phyloP scores from a whole-genome alignment of 2,797 vertebrate genomes.

The Carduelis carduelis region DNA sequence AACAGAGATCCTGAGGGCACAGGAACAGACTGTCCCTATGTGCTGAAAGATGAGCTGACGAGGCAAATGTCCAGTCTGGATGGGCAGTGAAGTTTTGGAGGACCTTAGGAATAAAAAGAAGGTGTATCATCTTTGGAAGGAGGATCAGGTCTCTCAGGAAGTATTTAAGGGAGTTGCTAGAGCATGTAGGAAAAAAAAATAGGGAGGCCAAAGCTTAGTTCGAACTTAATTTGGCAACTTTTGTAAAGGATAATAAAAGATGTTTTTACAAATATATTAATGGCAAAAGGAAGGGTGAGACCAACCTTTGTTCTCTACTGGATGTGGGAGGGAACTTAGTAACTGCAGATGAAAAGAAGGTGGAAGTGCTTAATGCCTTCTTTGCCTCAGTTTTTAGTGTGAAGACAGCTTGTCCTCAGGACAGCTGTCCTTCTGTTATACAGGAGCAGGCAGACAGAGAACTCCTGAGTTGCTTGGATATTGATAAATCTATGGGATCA shows the following conservation, averaged over 20 bases:
- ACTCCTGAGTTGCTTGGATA: background rate
- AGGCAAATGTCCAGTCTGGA: background rate
- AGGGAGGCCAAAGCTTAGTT: background rate
- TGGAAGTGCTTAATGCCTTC: background rate
- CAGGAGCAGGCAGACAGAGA: background rate
- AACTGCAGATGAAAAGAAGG: background rate
- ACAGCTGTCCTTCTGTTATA: background rate
- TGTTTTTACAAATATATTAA: background rate
- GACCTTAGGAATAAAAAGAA: background rate
- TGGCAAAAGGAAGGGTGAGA: background rate
- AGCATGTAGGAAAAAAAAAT: background rate
- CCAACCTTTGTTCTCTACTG: background rate
- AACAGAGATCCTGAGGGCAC: background rate
- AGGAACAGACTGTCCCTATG: background rate
- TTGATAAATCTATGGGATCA: background rate
- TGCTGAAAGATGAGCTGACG: rapidly evolving
- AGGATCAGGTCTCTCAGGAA: background rate
- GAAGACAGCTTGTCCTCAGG: too few species aligned
- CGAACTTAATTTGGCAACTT: background rate
- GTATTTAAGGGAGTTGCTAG: background rate
- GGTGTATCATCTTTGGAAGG: background rate
- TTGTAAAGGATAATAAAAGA: background rate
- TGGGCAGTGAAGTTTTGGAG: background rate
- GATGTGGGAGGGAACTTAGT: background rate
- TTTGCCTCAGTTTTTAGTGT: background rate